Evolutionary conservation across 1,140 invertebrate genomes (phyloP).

Genomic region (Uloborus diversus): DNA sequence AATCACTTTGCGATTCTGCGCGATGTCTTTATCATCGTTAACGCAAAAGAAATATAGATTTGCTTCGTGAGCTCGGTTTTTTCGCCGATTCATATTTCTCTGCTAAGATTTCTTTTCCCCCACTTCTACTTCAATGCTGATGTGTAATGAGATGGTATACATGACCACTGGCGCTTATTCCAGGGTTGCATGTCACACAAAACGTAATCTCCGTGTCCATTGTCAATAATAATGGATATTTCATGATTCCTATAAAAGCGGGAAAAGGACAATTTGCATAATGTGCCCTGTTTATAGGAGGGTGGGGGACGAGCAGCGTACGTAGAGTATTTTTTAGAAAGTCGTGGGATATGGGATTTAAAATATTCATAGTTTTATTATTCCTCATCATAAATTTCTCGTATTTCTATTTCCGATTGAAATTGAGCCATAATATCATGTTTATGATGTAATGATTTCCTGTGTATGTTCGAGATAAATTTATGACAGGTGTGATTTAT

Average conservation of each 20-base stretch:
- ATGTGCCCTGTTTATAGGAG: too few species aligned
- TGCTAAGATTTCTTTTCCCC: neutral
- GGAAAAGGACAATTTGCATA: too few species aligned
- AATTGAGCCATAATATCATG: too few species aligned
- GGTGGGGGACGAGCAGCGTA: too few species aligned
- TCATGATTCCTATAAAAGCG: neutral
- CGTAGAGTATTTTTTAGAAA: too few species aligned
- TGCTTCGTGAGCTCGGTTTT: neutral
- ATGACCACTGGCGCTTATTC: neutral
- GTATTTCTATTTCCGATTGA: too few species aligned
- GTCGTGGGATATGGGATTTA: too few species aligned
- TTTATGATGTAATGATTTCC: too few species aligned
- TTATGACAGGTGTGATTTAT: too few species aligned
- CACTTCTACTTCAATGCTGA: neutral
- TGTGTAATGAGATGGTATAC: neutral
- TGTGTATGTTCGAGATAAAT: too few species aligned
- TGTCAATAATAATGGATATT: neutral
- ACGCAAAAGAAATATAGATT: constrained; percentile 54
- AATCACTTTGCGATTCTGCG: constrained; percentile 49
- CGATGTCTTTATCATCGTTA: constrained; percentile 56
- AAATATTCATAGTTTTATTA: too few species aligned
- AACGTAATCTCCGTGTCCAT: neutral
- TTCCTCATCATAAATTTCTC: too few species aligned
- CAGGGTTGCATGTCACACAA: neutral
- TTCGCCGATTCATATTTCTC: neutral